These are phyloP conservation scores for Trachythela sp. DNA, from an alignment of 64 coral and sea anemone genomes.

Conservation along the genomic window DNA sequence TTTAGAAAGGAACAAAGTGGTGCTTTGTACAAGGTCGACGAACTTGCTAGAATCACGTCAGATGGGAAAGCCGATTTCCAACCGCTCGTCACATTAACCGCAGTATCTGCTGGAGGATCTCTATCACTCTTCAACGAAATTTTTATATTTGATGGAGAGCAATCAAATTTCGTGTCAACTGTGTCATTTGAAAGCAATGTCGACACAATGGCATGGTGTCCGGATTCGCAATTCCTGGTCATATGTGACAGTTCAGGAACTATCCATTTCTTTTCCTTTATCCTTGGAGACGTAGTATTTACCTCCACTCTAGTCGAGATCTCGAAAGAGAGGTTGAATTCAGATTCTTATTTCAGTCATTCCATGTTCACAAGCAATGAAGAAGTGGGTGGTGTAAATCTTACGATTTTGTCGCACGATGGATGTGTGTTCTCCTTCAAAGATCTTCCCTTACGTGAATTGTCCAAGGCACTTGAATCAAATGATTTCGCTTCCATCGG, in stretches of 20 bases:
- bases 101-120: not conserved
- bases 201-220: conserved; percentile 14
- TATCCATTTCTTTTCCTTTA: conserved; percentile 3
- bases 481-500: not conserved
- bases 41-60: conserved; percentile 3
- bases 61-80: not conserved
- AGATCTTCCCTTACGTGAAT: not conserved
- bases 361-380: not conserved
- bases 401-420: not conserved
- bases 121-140: not conserved
- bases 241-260: conserved; percentile 1
- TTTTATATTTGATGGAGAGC: not conserved
- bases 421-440: not conserved
- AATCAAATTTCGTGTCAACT: not conserved
- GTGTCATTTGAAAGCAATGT: not conserved
- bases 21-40: conserved; percentile 12
- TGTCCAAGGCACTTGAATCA: not conserved
- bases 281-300: not conserved
- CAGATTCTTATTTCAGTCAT: not conserved
- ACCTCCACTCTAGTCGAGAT: not conserved
- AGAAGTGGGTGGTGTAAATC: not conserved
- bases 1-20: not conserved
- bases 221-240: conserved; percentile 1
- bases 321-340: not conserved
- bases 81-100: not conserved